Conservation (phyloP, 2,113 vertebrate species). For the Paedocypris sp. region DNA sequence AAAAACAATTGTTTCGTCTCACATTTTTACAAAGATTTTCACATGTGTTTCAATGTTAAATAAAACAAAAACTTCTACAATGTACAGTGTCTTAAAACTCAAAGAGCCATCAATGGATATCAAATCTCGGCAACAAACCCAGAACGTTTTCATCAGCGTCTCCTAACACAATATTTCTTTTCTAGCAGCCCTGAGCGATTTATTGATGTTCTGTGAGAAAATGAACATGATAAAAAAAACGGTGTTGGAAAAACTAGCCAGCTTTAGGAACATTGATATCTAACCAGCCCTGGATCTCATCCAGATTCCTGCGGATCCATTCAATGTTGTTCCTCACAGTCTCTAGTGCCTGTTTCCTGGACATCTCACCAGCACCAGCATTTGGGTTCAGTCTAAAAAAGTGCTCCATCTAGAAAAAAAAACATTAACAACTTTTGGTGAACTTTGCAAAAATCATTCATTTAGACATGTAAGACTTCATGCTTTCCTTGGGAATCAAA, state of each 20-base stretch:
- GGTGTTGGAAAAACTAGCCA: background rate
- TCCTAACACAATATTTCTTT: background rate
- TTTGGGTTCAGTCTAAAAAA: conserved; percentile 78
- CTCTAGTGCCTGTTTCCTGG: conserved; percentile 79
- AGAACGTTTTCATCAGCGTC: background rate
- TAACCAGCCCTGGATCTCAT: conserved; percentile 68
- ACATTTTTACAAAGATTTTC: too few species aligned
- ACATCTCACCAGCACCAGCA: conserved; percentile 76
- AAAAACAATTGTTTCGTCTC: too few species aligned
- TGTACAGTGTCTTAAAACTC: background rate
- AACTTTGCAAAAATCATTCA: too few species aligned
- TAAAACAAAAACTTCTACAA: too few species aligned
- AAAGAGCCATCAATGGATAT: too few species aligned
- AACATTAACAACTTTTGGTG: background rate
- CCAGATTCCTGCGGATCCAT: conserved; percentile 67
- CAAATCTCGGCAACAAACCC: background rate
- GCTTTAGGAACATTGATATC: conserved; percentile 24
- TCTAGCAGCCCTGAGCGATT: conserved; percentile 5
- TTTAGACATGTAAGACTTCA: too few species aligned
- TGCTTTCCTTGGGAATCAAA: too few species aligned
- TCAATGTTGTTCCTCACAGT: conserved; percentile 80
- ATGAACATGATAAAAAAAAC: background rate
- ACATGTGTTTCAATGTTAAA: too few species aligned
- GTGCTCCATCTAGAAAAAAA: conserved; percentile 72
- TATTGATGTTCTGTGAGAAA: background rate